These are phyloP conservation scores for Gymnodraco acuticeps DNA, from an alignment of 2,797 vertebrate species.

Conservation along the genomic window DNA sequence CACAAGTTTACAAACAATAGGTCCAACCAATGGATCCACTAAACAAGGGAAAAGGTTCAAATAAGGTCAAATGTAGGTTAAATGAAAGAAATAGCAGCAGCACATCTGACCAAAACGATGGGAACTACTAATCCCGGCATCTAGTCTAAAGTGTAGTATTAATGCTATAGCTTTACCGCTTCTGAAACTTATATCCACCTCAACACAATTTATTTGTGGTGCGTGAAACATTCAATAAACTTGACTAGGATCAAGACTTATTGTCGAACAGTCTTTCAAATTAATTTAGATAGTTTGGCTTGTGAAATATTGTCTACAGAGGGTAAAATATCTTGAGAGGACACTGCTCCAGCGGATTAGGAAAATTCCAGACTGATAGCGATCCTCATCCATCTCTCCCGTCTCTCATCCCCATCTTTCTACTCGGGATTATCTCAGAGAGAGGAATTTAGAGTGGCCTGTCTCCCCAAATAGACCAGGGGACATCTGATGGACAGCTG, in stretches of 20 bases:
- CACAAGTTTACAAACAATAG: neutral
- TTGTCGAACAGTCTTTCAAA: too few species aligned
- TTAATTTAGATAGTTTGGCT: neutral
- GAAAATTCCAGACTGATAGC: constrained; percentile 74
- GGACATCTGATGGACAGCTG: constrained; percentile 78
- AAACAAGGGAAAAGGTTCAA: neutral
- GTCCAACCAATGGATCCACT: neutral
- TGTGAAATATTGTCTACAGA: neutral
- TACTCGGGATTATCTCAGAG: constrained; percentile 74
- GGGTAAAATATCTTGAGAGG: neutral
- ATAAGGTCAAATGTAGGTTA: neutral
- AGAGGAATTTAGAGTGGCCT: constrained; percentile 78
- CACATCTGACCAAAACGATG: neutral
- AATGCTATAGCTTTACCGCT: neutral
- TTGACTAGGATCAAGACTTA: too few species aligned
- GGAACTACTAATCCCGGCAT: too few species aligned
- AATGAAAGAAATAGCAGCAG: neutral
- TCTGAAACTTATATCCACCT: neutral
- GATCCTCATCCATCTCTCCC: constrained; percentile 49
- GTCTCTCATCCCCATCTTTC: constrained; percentile 71
- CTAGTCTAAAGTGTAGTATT: neutral
- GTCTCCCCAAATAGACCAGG: constrained; percentile 80
- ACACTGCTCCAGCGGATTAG: constrained; percentile 60
- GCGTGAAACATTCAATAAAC: neutral
- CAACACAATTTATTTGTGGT: neutral